phyloP scores from a whole-genome alignment of 2,797 vertebrate genomes.

The Amniataba percoides region DNA sequence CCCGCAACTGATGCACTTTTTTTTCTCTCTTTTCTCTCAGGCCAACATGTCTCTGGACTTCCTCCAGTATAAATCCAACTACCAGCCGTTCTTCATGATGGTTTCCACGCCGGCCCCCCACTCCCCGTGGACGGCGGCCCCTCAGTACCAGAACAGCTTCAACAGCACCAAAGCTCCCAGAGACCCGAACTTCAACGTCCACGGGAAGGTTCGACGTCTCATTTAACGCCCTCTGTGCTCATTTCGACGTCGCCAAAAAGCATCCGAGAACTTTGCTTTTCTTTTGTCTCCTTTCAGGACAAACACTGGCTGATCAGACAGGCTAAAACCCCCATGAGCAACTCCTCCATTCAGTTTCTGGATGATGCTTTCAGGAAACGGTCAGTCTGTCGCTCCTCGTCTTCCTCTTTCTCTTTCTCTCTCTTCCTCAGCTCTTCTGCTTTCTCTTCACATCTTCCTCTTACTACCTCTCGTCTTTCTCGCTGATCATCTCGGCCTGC shows the following conservation, averaged over 20 bases:
- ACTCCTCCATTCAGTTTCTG: conserved; percentile 93
- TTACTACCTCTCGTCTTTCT: not conserved
- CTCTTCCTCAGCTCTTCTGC: not conserved
- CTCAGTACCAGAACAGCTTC: conserved; percentile 92
- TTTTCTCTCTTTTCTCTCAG: conserved; percentile 73
- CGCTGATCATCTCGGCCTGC: not conserved
- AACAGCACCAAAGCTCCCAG: conserved; percentile 90
- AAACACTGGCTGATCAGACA: conserved; percentile 99
- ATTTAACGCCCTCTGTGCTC: not conserved
- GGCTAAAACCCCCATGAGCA: conserved; percentile 97
- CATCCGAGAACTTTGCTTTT: not conserved
- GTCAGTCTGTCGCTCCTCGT: conserved; percentile 71
- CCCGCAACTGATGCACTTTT: too few species aligned
- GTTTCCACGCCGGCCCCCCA: conserved; percentile 96
- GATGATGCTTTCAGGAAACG: conserved; percentile 94
- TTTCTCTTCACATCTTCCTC: not conserved
- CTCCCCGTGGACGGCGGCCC: conserved; percentile 95
- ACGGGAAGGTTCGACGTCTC: conserved; percentile 89
- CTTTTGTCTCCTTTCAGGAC: conserved; percentile 82
- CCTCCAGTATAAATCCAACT: conserved; percentile 93
- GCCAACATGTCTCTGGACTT: conserved; percentile 96
- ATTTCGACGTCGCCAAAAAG: too few species aligned
- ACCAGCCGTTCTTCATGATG: conserved; percentile 98
- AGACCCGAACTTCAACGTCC: conserved; percentile 94
- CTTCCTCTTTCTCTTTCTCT: not conserved